Evolutionary conservation across 1,140 invertebrate species (phyloP).

Genomic region (Ooceraea biroi): DNA sequence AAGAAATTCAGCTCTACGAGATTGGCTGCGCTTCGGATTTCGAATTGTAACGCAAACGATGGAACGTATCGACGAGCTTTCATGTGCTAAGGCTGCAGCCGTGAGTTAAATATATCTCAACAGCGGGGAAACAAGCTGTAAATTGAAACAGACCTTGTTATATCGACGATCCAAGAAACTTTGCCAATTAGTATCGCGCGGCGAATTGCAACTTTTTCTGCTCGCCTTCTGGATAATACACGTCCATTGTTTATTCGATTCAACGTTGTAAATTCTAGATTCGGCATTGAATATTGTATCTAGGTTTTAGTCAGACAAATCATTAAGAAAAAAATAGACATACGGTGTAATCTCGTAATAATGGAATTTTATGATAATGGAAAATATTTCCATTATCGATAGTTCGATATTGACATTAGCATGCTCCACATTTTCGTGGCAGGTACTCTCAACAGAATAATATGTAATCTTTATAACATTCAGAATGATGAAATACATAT

Average conservation of each 20-base stretch:
- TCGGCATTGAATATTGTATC: neutral
- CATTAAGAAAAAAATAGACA: neutral
- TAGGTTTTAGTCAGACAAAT: neutral
- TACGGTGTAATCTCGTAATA: neutral
- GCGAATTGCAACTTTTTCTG: slow-evolving; percentile 40
- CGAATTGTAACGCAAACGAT: neutral
- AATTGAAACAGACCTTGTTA: slow-evolving; percentile 41
- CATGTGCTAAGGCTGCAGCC: neutral
- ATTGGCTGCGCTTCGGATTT: slow-evolving; percentile 43
- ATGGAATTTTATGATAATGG: slow-evolving; percentile 18
- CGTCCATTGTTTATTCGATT: slow-evolving; percentile 2
- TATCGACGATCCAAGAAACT: slow-evolving; percentile 47
- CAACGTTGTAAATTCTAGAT: slow-evolving; percentile 19
- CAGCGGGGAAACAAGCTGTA: slow-evolving; percentile 8
- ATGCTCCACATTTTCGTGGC: too few species aligned
- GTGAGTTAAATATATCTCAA: slow-evolving; percentile 27
- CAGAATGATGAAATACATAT: too few species aligned
- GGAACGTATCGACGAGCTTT: neutral
- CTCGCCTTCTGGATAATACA: neutral
- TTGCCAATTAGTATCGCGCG: slow-evolving; percentile 53
- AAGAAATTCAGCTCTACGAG: slow-evolving; percentile 42
- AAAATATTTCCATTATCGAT: neutral
- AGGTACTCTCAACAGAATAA: too few species aligned
- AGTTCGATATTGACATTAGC: neutral
- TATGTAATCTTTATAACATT: too few species aligned